Conservation (phyloP, 2,888 invertebrate genomes). For the Parascotia fuliginaria region DNA sequence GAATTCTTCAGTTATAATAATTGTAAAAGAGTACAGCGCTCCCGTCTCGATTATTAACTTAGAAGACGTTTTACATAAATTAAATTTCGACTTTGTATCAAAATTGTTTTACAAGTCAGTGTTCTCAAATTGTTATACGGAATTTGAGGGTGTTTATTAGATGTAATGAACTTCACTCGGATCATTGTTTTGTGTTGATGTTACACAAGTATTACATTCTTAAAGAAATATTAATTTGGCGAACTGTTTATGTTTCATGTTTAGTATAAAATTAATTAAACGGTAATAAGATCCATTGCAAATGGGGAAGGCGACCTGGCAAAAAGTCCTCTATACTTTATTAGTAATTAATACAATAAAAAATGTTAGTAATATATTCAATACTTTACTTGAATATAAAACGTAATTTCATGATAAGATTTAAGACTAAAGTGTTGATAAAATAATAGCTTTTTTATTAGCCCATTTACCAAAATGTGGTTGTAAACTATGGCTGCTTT, state of each 20-base stretch:
- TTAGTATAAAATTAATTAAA: neutral
- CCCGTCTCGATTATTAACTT: constrained; percentile 46
- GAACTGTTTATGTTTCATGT: neutral
- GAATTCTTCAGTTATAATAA: constrained; percentile 48
- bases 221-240: constrained; percentile 3
- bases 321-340: no score
- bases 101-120: constrained; percentile 40
- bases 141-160: constrained; percentile 12
- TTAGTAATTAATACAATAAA: no score
- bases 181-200: constrained; percentile 1
- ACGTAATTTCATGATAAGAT: no score
- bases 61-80: constrained; percentile 58
- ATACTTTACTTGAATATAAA: no score
- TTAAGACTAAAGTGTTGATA: no score
- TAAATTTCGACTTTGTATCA: constrained; percentile 47
- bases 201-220: neutral
- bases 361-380: no score
- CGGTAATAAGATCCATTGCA: neutral
- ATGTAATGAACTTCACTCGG: constrained; percentile 8
- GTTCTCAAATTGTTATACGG: constrained; percentile 35
- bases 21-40: constrained; percentile 55
- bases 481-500: no score
- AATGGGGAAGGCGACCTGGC: no score
- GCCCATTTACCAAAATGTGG: no score
- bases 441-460: no score